Evolutionary conservation across 2,888 invertebrate species (phyloP).

Genomic region (Melanostoma mellinum): DNA sequence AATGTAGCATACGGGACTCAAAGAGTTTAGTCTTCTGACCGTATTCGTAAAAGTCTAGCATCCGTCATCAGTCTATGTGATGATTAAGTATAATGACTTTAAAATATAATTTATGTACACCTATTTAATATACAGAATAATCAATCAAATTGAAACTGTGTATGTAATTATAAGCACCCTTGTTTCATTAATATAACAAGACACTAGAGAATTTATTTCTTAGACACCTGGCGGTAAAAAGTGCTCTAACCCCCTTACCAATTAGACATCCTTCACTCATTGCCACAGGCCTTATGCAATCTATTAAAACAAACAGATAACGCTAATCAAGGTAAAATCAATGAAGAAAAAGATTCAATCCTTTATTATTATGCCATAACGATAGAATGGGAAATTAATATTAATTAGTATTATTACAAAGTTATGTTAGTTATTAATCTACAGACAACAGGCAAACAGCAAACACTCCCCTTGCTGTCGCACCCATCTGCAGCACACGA

Average conservation of each 20-base stretch:
- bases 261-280: constrained; percentile 39
- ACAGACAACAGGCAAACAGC: not conserved
- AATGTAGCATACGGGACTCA: too few species aligned
- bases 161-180: not conserved
- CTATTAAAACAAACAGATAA: constrained; percentile 25
- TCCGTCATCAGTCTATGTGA: too few species aligned
- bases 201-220: constrained; percentile 21
- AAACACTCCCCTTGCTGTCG: constrained; percentile 5
- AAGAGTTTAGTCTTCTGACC: too few species aligned
- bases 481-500: constrained; percentile 1
- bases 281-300: constrained; percentile 34
- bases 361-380: constrained; percentile 16
- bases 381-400: constrained; percentile 59
- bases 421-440: constrained; percentile 46
- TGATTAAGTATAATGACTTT: too few species aligned
- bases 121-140: constrained; percentile 26
- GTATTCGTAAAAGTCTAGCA: too few species aligned
- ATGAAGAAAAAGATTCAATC: constrained; percentile 37
- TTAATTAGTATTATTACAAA: constrained; percentile 68
- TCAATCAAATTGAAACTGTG: constrained; percentile 31
- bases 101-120: too few species aligned
- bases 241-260: constrained; percentile 11
- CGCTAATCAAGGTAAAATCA: constrained; percentile 22
- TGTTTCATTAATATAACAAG: not conserved
- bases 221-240: constrained; percentile 50